Evolutionary conservation across 2,888 invertebrate species (phyloP), one percentile per base, ranked within the genome.

Genomic region (Ischnura elegans): DNA sequence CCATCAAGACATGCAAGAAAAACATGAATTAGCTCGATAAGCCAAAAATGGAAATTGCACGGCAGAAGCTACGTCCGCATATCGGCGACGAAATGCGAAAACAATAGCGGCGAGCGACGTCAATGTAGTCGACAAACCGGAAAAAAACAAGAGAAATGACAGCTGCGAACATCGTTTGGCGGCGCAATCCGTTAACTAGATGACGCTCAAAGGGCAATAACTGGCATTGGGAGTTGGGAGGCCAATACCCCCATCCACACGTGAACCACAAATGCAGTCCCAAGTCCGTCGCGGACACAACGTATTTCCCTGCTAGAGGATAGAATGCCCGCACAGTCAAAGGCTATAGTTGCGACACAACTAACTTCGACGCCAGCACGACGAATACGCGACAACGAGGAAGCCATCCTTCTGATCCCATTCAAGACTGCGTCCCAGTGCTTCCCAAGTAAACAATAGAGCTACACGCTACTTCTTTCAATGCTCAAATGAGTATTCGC

Each of bases 81-180:
- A 36, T 76, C 76, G 13, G 76, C 76, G 36, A 36, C 29, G 76
- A 76, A 76, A 76, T 13, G 29, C 13, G 29, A 36, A 36, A 76
- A 76, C 76, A 76, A 76, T 61, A 36, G 76, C 76, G 29, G 76
- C 29, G 51, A 36, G 76, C 76, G 10, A 76, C 76, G 76, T 76
- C 76, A 76, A 36, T 36, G 76, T 36, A 16, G 76, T 36, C 76
- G 25, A 3, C 21, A 3, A 61, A 13, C 13, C 61, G n/a, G n/a
- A 25, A 61, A 25, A 61, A 61, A 76, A 76, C 6, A 36, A 76
- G 36, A 76, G 36, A 76, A 76, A 51, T 5, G 19, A 29, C 76
- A 76, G 36, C 76, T 76, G 76, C 36, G 29, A 76, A n/a, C 76
- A 10, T 10, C 76, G 76, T 36, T 36, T 76, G 29, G 25, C 76